These are phyloP conservation scores for Sorex araneus DNA, from an alignment of 2,113 vertebrate genomes.

Conservation along the genomic window DNA sequence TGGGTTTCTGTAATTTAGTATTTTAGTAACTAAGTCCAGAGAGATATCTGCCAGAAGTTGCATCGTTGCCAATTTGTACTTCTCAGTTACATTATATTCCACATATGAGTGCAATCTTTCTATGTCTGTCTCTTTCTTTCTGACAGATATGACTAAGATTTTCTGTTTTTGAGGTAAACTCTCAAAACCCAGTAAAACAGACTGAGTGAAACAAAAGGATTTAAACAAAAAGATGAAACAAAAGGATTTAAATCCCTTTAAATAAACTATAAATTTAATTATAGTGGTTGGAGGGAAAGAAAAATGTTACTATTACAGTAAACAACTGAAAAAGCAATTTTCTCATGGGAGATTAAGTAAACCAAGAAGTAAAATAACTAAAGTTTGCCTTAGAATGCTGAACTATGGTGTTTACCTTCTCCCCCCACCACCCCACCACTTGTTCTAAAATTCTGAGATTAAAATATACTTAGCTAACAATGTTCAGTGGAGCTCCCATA, in stretches of 20 bases:
- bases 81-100: too few relatives aligned
- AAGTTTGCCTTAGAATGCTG: neutral
- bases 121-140: too few relatives aligned
- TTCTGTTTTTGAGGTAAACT: neutral
- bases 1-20: too few relatives aligned
- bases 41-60: too few relatives aligned
- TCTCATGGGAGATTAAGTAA: neutral
- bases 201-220: too few relatives aligned
- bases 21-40: too few relatives aligned
- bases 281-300: neutral
- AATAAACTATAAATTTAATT: neutral
- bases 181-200: neutral
- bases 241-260: neutral
- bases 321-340: constrained; percentile 29
- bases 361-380: constrained; percentile 49
- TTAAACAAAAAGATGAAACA: too few relatives aligned
- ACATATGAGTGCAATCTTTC: too few relatives aligned
- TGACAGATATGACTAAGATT: too few relatives aligned
- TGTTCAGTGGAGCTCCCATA: neutral
- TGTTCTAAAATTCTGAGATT: constrained; percentile 42
- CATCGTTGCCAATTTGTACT: too few relatives aligned
- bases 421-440: neutral
- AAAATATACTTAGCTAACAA: constrained; percentile 40
- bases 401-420: neutral
- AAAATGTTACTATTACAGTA: neutral